Base-by-base conservation (phyloP, 2,113 vertebrate species). In the Sinocyclocheilus maitianheensis region DNA sequence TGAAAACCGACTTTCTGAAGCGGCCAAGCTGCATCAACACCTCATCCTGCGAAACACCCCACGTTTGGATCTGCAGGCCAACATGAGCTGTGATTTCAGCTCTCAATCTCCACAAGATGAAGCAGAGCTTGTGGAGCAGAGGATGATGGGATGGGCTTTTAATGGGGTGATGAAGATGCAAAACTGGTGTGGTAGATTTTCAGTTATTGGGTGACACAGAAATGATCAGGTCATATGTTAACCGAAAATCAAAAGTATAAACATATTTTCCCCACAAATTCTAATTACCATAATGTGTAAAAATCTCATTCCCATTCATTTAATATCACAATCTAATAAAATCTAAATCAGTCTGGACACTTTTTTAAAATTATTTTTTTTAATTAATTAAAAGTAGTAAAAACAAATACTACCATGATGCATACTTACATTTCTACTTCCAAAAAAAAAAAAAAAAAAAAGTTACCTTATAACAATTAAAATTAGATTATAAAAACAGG, bases 1-100 rank as follows among this genome's bases (percentile, higher is more conserved):
- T 88, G 87, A 84, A 87, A 87, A 89, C 60, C 3, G 53, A 80
- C 75, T 91, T 87, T 89, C 89, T 90, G 74, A 43, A 84, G 75
- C 84, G 88, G 87, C 79, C 46, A n/a, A 51, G 53, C 34, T 46
- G 58, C 46, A 69, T 22, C 65, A 72, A 53, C 53, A 79, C 20
- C 55, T 69, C 18, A 62, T 37, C 51, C 22, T 48, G 72, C 12
- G 72, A 75, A 65, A 75, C 40, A 75, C 72, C 72, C 69, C 43
- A 14, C 43, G 72, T 24, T 76, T 48, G 43, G 43, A 76, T 76
- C 43, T 46, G n/a, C 40, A 75, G 72, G 72, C 72, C 72, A 76
- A 24, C 72, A 76, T 48, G 40, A n/a, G 72, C 72, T 48, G 72
- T 48, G 72, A 48, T 75, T 48, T 75, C 43, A 75, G 40, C 72